Percentiles rank a stretch among this genome's conserved stretches.
phyloP scores from a whole-genome alignment of 2,888 invertebrate genomes.

The Celastrina argiolus region DNA sequence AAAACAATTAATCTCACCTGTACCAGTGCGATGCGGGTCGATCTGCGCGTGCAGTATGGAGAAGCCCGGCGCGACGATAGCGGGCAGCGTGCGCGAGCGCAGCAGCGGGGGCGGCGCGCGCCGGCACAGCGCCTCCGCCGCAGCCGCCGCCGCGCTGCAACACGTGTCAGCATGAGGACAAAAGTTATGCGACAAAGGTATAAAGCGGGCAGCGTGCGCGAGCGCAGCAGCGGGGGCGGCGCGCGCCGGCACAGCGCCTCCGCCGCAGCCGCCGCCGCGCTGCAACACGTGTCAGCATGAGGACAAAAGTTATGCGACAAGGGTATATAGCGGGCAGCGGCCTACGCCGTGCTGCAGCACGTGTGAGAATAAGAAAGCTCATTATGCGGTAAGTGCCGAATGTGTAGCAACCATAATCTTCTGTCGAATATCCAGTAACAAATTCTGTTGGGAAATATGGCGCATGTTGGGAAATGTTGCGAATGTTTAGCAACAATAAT shows the following conservation, averaged over 20 bases:
- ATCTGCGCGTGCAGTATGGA: conserved; percentile 89
- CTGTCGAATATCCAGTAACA: too few species aligned
- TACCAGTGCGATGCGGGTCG: conserved; percentile 80
- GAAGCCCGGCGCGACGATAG: conserved; percentile 91
- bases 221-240: conserved; percentile 87
- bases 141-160: conserved; percentile 65
- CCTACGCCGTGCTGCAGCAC: too few species aligned
- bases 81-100: conserved; percentile 90
- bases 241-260: conserved; percentile 69
- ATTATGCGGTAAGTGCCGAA: too few species aligned
- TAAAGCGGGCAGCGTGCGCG: conserved; percentile 91
- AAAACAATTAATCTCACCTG: conserved; percentile 48
- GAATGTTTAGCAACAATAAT: too few species aligned
- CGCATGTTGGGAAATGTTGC: too few species aligned
- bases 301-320: too few species aligned
- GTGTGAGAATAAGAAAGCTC: not conserved
- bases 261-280: conserved; percentile 70
- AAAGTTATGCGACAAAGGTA: too few species aligned
- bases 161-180: not conserved
- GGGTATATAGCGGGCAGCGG: conserved; percentile 89
- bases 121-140: conserved; percentile 68
- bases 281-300: conserved; percentile 30
- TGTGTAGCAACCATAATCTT: too few species aligned
- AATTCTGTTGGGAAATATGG: too few species aligned
- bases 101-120: conserved; percentile 84